Conservation (phyloP, 92 coral and sea anemone genomes). For the Metridium senile region DNA sequence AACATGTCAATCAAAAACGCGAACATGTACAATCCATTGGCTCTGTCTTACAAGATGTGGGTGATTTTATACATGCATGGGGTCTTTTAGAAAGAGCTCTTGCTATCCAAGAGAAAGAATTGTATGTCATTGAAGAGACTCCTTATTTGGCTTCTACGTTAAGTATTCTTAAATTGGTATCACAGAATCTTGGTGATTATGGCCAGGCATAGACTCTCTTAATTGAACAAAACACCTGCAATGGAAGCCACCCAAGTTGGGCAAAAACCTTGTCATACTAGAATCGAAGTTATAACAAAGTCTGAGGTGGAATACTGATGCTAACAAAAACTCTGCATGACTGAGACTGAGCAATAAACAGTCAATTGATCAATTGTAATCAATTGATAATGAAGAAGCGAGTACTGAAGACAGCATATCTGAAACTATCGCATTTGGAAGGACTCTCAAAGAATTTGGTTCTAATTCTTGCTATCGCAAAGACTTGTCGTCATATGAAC, state of each 20-base stretch:
- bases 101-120: not conserved
- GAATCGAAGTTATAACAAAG: not conserved
- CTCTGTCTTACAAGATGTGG: slow-evolving; percentile 9
- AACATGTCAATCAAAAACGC: slow-evolving; percentile 11
- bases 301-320: no score
- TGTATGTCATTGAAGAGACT: not conserved
- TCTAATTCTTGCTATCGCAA: slow-evolving; percentile 6
- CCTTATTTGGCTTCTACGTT: not conserved
- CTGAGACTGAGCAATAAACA: no score
- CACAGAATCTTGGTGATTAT: not conserved
- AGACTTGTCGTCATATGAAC: slow-evolving; percentile 31
- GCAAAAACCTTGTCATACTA: not conserved
- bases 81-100: slow-evolving; percentile 19
- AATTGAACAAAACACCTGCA: not conserved
- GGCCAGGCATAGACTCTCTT: not conserved
- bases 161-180: not conserved
- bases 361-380: no score
- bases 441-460: slow-evolving; percentile 5
- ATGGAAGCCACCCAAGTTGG: not conserved
- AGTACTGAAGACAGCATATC: slow-evolving; percentile 11
- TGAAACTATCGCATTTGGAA: slow-evolving; percentile 10
- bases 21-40: not conserved
- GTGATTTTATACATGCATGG: not conserved
- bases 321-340: no score
- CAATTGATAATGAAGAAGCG: slow-evolving; percentile 26